These are phyloP conservation scores for Sycophaga agraensis DNA, from an alignment of 1,140 invertebrate species.

Conservation along the genomic window DNA sequence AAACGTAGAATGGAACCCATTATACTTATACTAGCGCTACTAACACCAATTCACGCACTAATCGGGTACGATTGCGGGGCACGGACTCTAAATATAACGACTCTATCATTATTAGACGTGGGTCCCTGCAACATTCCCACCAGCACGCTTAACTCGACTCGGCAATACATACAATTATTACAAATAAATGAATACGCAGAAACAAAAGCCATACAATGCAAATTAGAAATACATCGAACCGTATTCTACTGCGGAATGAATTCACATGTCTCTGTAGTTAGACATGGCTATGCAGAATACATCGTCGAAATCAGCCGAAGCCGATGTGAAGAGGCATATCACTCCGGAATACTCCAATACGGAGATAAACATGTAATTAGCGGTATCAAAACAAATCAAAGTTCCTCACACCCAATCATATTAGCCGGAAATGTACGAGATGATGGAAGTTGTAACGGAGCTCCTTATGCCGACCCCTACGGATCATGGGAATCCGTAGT, in stretches of 20 bases:
- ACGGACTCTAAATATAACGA: background rate
- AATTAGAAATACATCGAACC: conserved; percentile 7
- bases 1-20: too few relatives aligned
- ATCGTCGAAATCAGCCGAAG: background rate
- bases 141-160: too few relatives aligned
- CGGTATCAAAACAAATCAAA: background rate
- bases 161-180: background rate
- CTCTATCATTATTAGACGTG: background rate
- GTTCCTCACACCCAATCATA: background rate
- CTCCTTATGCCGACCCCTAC: background rate
- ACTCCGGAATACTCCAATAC: too few relatives aligned
- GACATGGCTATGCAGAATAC: background rate
- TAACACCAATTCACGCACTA: too few relatives aligned
- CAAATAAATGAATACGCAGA: background rate
- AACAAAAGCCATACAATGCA: background rate
- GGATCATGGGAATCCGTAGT: background rate
- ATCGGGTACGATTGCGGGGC: background rate
- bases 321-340: background rate
- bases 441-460: background rate
- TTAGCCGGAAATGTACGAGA: background rate
- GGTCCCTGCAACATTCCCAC: background rate
- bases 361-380: background rate
- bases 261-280: background rate
- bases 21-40: too few relatives aligned
- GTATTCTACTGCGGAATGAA: background rate